Percentiles rank a stretch among this genome's conserved stretches.
Evolutionary conservation across 2,113 vertebrate species (phyloP).

Genomic region (Lophochroa leadbeateri): DNA sequence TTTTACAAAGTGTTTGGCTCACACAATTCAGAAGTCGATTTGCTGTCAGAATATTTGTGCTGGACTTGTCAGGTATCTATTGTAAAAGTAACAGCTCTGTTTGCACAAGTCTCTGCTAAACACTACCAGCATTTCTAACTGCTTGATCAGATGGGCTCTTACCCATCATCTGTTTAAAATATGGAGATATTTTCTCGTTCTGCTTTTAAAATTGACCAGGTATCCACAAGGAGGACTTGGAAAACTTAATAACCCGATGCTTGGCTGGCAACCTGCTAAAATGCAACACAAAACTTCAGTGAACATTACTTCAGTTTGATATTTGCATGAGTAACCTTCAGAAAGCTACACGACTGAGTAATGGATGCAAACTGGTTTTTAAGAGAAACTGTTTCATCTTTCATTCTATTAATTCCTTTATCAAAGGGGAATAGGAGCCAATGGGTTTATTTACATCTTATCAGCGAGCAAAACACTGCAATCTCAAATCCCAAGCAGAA

Average conservation of each 20-base stretch:
- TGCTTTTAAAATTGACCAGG: background rate
- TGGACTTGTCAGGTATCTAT: conserved; percentile 19
- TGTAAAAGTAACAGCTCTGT: conserved; percentile 25
- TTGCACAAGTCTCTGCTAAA: conserved; percentile 1
- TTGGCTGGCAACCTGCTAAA: background rate
- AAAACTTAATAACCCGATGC: background rate
- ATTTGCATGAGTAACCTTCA: background rate
- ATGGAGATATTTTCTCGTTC: background rate
- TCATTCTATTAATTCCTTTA: conserved; percentile 37
- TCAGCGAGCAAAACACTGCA: conserved; percentile 9
- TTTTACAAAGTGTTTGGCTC: background rate
- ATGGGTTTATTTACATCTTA: conserved; percentile 17
- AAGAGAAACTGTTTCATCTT: conserved; percentile 1
- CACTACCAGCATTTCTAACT: background rate
- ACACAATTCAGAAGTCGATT: background rate
- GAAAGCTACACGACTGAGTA: background rate
- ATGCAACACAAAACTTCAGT: background rate
- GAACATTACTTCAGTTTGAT: background rate
- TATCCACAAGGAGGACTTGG: background rate
- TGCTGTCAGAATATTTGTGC: conserved; percentile 34
- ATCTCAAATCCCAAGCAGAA: background rate
- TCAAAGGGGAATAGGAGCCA: conserved; percentile 11
- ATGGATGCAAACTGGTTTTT: background rate
- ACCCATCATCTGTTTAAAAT: background rate
- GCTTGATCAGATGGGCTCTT: background rate